A percentile compares a stretch with the other conserved stretches of the same genome.
Conservation (phyloP, 37 sponge, comb jelly and placozoan genomes). For the Amphimedon queenslandica region DNA sequence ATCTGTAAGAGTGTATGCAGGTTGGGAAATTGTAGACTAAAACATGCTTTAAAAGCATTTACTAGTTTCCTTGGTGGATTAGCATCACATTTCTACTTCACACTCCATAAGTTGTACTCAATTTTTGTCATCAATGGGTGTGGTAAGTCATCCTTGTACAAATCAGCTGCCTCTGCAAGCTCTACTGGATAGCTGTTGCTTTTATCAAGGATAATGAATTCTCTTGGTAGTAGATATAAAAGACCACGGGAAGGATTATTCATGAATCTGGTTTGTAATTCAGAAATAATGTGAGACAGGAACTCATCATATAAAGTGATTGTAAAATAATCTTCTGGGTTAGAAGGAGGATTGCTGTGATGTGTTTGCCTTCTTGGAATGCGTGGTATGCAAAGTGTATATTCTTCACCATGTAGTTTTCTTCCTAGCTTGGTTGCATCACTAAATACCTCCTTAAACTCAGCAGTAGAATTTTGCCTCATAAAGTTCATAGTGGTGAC, state of each 20-base stretch:
- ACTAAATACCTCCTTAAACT: constrained; percentile 19
- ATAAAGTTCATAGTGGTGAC: constrained; percentile 20
- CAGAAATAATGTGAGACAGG: too few relatives aligned
- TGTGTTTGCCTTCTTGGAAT: constrained; percentile 22
- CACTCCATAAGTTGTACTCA: constrained; percentile 42
- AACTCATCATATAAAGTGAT: constrained; percentile 6
- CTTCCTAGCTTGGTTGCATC: constrained; percentile 20
- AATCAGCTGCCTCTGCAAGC: constrained; percentile 29
- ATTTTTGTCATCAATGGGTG: constrained; percentile 33
- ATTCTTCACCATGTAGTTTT: constrained; percentile 28
- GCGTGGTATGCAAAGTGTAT: constrained; percentile 22
- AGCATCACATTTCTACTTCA: constrained; percentile 20
- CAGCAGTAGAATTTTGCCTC: constrained; percentile 19
- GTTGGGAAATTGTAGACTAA: constrained; percentile 7
- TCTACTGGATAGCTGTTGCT: too few relatives aligned
- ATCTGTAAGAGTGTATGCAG: neutral
- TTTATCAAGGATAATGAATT: too few relatives aligned
- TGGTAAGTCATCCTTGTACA: constrained; percentile 34
- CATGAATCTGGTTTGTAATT: constrained; percentile 51
- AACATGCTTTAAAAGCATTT: constrained; percentile 8
- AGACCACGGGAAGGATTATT: constrained; percentile 47
- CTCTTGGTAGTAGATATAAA: constrained; percentile 45
- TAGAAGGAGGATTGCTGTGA: constrained; percentile 21
- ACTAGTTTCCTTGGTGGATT: neutral
- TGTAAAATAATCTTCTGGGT: constrained; percentile 47